Percentiles rank a stretch among this genome's conserved stretches.
Conservation (phyloP, 2,888 invertebrate genomes). For the Trachelus stipa region DNA sequence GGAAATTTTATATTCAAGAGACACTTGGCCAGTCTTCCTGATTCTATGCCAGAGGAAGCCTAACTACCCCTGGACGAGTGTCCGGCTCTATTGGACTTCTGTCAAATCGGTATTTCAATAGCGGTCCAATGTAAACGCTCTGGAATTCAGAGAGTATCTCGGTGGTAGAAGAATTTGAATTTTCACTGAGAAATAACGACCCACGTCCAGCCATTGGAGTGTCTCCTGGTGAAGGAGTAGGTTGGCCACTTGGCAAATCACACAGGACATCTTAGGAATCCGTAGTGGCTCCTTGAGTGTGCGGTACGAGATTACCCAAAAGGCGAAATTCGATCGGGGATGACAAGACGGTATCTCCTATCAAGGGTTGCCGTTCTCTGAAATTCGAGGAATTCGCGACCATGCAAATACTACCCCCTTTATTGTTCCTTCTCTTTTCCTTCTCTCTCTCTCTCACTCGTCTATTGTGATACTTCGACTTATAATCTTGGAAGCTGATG, state of each 20-base stretch:
- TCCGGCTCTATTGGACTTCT: slow-evolving; percentile 24
- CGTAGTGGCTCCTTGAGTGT: slow-evolving; percentile 20
- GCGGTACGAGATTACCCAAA: slow-evolving; percentile 22
- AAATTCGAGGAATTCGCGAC: slow-evolving; percentile 58
- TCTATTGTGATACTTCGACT: background rate
- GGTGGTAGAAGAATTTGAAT: slow-evolving; percentile 61
- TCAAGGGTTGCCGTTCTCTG: slow-evolving; percentile 29
- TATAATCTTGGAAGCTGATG: background rate
- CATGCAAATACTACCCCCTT: slow-evolving; percentile 56
- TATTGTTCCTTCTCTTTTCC: background rate
- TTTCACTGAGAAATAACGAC: slow-evolving; percentile 18
- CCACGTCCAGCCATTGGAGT: background rate
- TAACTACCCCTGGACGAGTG: background rate
- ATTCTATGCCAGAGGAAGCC: background rate
- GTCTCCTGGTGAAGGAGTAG: background rate
- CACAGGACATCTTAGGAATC: slow-evolving; percentile 59
- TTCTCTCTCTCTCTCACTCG: background rate
- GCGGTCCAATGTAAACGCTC: slow-evolving; percentile 22
- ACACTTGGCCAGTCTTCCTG: background rate
- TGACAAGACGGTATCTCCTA: slow-evolving; percentile 45
- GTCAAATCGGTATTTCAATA: slow-evolving; percentile 66
- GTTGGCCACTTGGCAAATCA: background rate
- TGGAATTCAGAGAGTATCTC: slow-evolving; percentile 40
- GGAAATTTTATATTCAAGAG: background rate
- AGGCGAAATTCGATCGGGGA: slow-evolving; percentile 64